Conservation (phyloP, 2,888 invertebrate genomes). For the Spilarctia lutea region DNA sequence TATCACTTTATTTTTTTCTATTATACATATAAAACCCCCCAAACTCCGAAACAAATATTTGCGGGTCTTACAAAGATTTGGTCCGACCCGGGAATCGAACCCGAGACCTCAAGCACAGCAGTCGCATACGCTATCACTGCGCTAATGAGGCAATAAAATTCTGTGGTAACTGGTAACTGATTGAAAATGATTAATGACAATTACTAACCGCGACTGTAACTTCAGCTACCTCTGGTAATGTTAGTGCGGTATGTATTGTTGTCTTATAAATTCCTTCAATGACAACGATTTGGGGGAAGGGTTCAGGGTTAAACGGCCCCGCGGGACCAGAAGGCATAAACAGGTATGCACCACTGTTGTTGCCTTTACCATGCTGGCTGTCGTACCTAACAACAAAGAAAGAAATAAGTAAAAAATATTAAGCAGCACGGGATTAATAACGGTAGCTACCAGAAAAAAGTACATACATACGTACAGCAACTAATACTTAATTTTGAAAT, state of each 20-base stretch:
- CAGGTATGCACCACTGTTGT: constrained; percentile 97
- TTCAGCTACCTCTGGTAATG: constrained; percentile 88
- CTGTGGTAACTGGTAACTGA: not conserved
- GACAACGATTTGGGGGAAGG: constrained; percentile 88
- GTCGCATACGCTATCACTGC: too few species aligned
- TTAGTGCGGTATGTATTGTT: constrained; percentile 72
- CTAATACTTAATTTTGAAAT: too few species aligned
- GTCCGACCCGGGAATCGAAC: too few species aligned
- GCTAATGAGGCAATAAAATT: too few species aligned
- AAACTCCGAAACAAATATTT: too few species aligned
- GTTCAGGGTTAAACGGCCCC: constrained; percentile 81
- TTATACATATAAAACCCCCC: too few species aligned
- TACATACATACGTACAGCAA: too few species aligned
- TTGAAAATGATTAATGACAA: not conserved
- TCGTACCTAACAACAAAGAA: constrained; percentile 87
- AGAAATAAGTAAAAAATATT: not conserved
- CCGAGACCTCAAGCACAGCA: too few species aligned
- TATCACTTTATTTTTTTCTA: too few species aligned
- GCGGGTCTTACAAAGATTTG: too few species aligned
- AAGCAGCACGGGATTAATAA: not conserved
- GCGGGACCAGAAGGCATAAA: constrained; percentile 96
- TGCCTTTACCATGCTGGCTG: constrained; percentile 86
- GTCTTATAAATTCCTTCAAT: constrained; percentile 93
- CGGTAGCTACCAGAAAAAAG: too few species aligned
- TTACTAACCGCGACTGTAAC: constrained; percentile 88